These are phyloP conservation scores for Tipula lateralis DNA, from an alignment of 2,888 invertebrate species.

Conservation along the genomic window DNA sequence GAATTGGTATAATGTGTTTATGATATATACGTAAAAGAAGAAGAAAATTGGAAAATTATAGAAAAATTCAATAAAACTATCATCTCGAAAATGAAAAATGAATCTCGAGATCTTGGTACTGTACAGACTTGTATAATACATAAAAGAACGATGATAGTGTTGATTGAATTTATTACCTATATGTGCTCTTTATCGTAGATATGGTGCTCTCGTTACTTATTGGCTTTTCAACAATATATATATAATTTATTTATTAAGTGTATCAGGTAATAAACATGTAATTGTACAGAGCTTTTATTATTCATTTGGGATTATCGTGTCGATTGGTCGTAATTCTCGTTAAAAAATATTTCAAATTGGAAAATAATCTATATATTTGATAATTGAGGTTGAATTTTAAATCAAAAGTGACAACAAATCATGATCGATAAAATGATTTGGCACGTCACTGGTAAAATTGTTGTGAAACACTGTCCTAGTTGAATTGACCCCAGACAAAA, in stretches of 20 bases:
- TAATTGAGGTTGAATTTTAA: too few relatives aligned
- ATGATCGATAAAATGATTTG: too few relatives aligned
- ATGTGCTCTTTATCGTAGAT: neutral
- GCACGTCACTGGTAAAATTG: too few relatives aligned
- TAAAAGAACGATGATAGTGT: neutral
- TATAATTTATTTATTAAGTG: neutral
- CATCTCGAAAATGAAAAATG: constrained; percentile 14
- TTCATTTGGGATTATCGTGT: neutral
- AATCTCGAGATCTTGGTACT: neutral
- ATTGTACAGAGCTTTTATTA: neutral
- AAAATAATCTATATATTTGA: neutral
- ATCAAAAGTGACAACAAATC: too few relatives aligned
- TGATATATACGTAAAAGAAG: too few relatives aligned
- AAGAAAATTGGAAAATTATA: neutral
- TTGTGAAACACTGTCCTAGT: too few relatives aligned
- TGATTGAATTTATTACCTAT: neutral
- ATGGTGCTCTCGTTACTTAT: neutral
- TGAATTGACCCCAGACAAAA: too few relatives aligned
- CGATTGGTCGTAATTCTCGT: neutral
- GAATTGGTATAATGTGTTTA: neutral
- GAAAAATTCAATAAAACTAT: constrained; percentile 19
- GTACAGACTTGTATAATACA: neutral
- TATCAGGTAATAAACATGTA: neutral
- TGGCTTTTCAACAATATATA: neutral
- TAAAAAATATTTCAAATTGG: neutral